These are phyloP conservation scores for Leistus spinibarbis DNA, from an alignment of 2,888 invertebrate genomes.

Conservation along the genomic window DNA sequence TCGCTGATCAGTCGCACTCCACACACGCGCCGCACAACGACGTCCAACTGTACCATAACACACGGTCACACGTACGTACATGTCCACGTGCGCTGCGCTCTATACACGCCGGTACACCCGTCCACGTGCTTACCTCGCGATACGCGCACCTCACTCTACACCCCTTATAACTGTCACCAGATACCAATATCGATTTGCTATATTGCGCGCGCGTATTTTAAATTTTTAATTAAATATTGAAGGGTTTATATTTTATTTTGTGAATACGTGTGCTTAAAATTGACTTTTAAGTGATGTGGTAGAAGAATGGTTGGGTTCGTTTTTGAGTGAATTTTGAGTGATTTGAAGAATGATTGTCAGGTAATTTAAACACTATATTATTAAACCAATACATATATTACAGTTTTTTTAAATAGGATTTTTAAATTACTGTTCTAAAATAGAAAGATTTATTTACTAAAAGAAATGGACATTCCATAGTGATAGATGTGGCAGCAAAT, in stretches of 20 bases:
- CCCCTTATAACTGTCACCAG: too few relatives aligned
- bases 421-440: too few relatives aligned
- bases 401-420: too few relatives aligned
- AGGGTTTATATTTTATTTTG: background rate
- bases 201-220: background rate
- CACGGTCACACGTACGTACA: background rate
- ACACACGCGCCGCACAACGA: slow-evolving; percentile 25
- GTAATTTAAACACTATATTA: too few relatives aligned
- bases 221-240: background rate
- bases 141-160: background rate
- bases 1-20: slow-evolving; percentile 3
- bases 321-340: background rate
- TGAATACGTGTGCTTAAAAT: background rate
- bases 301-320: background rate
- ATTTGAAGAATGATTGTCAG: background rate
- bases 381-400: background rate
- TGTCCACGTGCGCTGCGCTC: background rate
- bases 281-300: background rate
- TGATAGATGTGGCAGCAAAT: too few relatives aligned
- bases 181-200: background rate
- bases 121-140: background rate
- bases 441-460: too few relatives aligned
- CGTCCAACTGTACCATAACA: background rate
- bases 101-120: background rate
- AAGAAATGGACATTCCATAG: too few relatives aligned